Conservation (phyloP, 2,797 vertebrate species). For the Mus spretus region DNA sequence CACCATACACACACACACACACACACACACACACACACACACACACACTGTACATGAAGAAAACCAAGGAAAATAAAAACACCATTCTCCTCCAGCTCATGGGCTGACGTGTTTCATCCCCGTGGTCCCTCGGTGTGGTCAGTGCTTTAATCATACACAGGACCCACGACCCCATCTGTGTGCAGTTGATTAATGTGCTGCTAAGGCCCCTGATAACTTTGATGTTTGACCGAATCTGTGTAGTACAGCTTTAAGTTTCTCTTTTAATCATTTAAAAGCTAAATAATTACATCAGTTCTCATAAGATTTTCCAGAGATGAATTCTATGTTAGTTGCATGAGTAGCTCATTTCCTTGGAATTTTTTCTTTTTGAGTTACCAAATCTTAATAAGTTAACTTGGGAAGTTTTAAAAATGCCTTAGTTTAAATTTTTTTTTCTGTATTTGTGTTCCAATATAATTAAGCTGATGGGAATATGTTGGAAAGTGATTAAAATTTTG, state of each 20-base stretch:
- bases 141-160: neutral
- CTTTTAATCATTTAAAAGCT: constrained; percentile 83
- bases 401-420: constrained; percentile 76
- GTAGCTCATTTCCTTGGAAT: constrained; percentile 81
- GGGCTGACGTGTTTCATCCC: neutral
- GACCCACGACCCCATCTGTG: constrained; percentile 41
- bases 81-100: neutral
- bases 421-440: constrained; percentile 62
- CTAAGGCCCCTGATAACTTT: constrained; percentile 76
- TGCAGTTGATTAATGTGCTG: constrained; percentile 42
- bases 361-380: constrained; percentile 74
- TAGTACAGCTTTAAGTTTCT: constrained; percentile 70
- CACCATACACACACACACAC: neutral
- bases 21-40: too few relatives aligned
- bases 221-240: constrained; percentile 71
- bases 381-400: constrained; percentile 81
- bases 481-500: constrained; percentile 87
- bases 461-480: constrained; percentile 81
- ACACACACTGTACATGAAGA: neutral
- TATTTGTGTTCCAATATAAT: constrained; percentile 79
- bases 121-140: neutral
- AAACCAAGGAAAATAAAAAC: constrained; percentile 16
- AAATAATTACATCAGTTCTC: constrained; percentile 84
- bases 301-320: constrained; percentile 83
- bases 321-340: constrained; percentile 78